Evolutionary conservation across 2,888 invertebrate species (phyloP), one percentile per base, ranked within the genome.

Genomic region (Hemistola chrysoprasaria): DNA sequence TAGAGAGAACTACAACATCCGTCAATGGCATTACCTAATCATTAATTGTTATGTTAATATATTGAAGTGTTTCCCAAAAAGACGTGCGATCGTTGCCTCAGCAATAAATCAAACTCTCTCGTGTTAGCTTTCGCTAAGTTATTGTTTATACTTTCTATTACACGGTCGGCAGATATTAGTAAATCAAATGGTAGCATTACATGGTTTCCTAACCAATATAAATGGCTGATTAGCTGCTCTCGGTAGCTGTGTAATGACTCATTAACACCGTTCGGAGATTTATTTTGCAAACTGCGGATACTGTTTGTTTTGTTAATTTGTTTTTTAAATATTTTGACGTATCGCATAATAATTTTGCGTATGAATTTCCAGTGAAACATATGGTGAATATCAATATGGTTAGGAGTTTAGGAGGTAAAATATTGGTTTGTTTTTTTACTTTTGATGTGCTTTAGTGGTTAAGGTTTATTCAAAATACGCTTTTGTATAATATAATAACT

Each of bases 111-210:
- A 88, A 87, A 87, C 87, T 87, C 88, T 75, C 87, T 65, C 62
- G 59, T 66, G 69, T 71, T 66, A 73, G 77, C 87, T 87, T 87
- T 87, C 88, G 83, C 86, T 66, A 65, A 65, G 65, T 81, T 84
- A 87, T 87, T 88, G 87, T 88, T 85, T 82, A 80, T 79, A 86
- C 88, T 87, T 88, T 88, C 87, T 87, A 87, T 76, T 76, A 67
- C 65, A 52, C 43, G 32, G 40, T 11, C 47, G 45, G 40, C 9
- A 41, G 34, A 77, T 38, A 38, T 78, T 79, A 76, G 69, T 76
- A 62, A 72, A 74, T 76, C 75, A 73, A 81, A 80, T 77, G 70
- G 74, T 77, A 78, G 72, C 74, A 75, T 76, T 78, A 75, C 68
- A 72, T 65, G 65, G 66, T 70, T 77, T 75, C 73, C 67, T 78